Base-by-base conservation (phyloP, 2,888 invertebrate species). In the Ormyrus rosae region DNA sequence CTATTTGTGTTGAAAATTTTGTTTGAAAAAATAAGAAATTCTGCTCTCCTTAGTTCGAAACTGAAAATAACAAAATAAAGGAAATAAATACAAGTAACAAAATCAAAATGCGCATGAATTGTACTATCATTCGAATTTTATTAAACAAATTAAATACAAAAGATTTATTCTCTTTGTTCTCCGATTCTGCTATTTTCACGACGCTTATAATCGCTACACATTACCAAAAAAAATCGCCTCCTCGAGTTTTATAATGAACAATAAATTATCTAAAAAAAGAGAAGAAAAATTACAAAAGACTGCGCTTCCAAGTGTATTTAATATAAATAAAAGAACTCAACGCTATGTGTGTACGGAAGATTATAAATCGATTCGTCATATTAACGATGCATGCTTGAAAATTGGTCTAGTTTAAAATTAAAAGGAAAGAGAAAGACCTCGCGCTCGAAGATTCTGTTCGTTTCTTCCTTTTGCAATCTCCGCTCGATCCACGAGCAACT, bases 71-170 rank as follows among this genome's bases (percentile, higher is more conserved):
- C 6, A 73, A 68, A 68, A 67, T 10, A 58, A 68, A 10, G 19
- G 65, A 4, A 34, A 65, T 55, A 48, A 77, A 46, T 19, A 56
- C 45, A 70, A 60, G 67, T 10, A 63, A 72, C 11, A 64, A 73
- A 84, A 85, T 82, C 13, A 80, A 83, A 84, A 83, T 80, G 80
- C 74, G 83, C 83, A 83, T 81, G 81, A 85, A 77, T 88, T 89
- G 88, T 90, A 90, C 89, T 89, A 87, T 87, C 85, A 89, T 89
- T 88, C 85, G 87, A 88, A 86, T 90, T 90, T 89, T 89, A 87
- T 89, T 90, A 88, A 89, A 87, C 88, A 88, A 89, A 90, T 88
- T 89, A 89, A 89, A 89, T 89, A 89, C 88, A 89, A 90, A 90
- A 88, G 86, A 82, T 79, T 78, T 81, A 78, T 81, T 76, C 71